Conservation (phyloP, 2,888 invertebrate genomes). For the Scaptomyza cyrtandrae region DNA sequence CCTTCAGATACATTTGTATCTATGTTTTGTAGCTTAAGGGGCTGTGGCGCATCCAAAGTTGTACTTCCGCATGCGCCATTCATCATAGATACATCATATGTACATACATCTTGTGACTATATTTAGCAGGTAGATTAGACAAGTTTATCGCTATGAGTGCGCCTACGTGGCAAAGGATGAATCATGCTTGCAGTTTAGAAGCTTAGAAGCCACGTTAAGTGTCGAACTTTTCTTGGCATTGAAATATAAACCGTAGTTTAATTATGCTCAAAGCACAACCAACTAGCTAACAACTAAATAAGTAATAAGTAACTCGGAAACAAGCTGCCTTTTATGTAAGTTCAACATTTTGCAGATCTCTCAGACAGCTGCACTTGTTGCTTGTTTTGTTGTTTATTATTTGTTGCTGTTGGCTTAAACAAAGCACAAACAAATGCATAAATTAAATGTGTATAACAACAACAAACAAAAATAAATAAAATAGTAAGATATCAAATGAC, state of each 20-base stretch:
- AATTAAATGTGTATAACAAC: slow-evolving; percentile 49
- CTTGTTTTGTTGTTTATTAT: slow-evolving; percentile 5
- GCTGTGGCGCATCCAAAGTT: slow-evolving; percentile 60
- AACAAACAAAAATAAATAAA: slow-evolving; percentile 23
- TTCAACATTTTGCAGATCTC: slow-evolving; percentile 70
- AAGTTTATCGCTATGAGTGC: slow-evolving; percentile 41
- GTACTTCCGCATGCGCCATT: slow-evolving; percentile 61
- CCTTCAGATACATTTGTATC: slow-evolving; percentile 65
- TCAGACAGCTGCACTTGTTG: slow-evolving; percentile 39
- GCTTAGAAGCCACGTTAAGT: slow-evolving; percentile 17
- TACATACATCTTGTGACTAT: slow-evolving; percentile 60
- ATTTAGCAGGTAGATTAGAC: slow-evolving; percentile 62
- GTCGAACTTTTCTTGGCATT: slow-evolving; percentile 41
- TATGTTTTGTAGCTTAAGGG: slow-evolving; percentile 23
- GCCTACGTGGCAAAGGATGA: slow-evolving; percentile 43
- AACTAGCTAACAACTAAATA: slow-evolving; percentile 2
- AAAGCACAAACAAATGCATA: slow-evolving; percentile 61
- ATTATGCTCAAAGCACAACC: slow-evolving; percentile 8
- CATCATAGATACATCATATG: slow-evolving; percentile 25
- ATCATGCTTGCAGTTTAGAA: slow-evolving; percentile 23
- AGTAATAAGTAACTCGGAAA: slow-evolving; percentile 29
- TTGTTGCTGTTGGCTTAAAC: slow-evolving; percentile 36
- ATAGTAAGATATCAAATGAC: slow-evolving; percentile 69
- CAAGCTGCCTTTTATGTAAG: slow-evolving; percentile 79
- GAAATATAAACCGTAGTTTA: slow-evolving; percentile 31